phyloP scores from a whole-genome alignment of 2,888 invertebrate species.

The Aphodius sticticus region DNA sequence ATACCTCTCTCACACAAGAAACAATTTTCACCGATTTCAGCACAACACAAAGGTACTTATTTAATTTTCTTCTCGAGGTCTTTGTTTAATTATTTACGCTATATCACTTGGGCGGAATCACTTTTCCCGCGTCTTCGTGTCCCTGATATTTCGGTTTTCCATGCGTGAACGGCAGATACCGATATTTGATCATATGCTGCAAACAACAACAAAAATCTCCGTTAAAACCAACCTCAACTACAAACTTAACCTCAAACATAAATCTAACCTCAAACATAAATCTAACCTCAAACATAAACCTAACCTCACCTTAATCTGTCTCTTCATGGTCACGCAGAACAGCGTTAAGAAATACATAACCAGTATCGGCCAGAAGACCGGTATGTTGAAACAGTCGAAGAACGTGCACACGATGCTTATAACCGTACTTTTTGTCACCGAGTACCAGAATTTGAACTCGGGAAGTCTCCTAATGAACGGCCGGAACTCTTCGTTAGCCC shows the following conservation, averaged over 20 bases:
- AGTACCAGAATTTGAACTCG: conserved; percentile 99
- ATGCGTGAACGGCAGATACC: conserved; percentile 98
- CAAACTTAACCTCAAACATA: too few relatives aligned
- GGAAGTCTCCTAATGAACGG: conserved; percentile 97
- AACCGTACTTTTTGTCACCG: conserved; percentile 92
- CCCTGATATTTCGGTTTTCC: conserved; percentile 96
- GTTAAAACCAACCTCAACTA: conserved; percentile 21
- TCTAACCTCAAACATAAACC: conserved; percentile 18
- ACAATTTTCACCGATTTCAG: conserved; percentile 7
- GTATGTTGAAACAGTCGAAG: conserved; percentile 98
- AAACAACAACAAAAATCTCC: conserved; percentile 49
- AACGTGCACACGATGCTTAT: conserved; percentile 92
- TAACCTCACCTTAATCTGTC: conserved; percentile 92
- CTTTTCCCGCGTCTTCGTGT: conserved; percentile 59
- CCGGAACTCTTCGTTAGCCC: conserved; percentile 96
- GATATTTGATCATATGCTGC: conserved; percentile 99
- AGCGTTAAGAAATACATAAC: conserved; percentile 99
- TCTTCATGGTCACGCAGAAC: conserved; percentile 99
- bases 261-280: conserved; percentile 23
- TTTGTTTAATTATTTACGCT: conserved; percentile 22
- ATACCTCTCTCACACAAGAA: background rate
- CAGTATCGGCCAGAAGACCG: conserved; percentile 99
- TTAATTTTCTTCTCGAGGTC: conserved; percentile 25
- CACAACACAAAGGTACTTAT: conserved; percentile 30
- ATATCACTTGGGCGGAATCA: conserved; percentile 60